Evolutionary conservation across 1,140 invertebrate genomes (phyloP), one percentile per base, ranked within the genome.

Genomic region (Drosophila virilis): DNA sequence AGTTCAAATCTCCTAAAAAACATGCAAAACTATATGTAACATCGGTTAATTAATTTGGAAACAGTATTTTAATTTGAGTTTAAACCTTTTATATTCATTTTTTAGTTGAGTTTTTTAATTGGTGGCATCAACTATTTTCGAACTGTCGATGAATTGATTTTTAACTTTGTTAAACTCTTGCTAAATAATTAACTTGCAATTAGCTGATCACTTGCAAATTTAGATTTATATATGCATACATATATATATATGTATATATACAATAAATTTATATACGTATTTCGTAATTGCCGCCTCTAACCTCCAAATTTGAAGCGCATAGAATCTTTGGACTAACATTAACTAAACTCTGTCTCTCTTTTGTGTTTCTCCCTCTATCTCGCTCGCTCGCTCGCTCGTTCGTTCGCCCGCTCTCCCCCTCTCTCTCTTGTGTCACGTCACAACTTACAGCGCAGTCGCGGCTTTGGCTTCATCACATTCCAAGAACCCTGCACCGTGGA

Each of bases 391-490:
- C 37, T 22, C 28, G 2, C 35, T 6, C 17, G 17, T n/a, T n/a
- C 28, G 28, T 43, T 45, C 40, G 22, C 22, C 0, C 22, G 22
- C 22, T 10, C 33, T 74, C 12, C 40, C 54, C 52, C 40, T 59
- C 37, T 28, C 12, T n/a, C 10, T 15, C 51, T 46, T 37, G 15
- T 13, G 42, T 22, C 6, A 17, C 45, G 15, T 32, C 50, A 62
- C 67, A 59, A 76, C 91, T 95, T 95, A 92, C 95, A 98, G 97
- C 95, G 97, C 92, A 97, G 97, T 94, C 95, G 97, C 83, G 97
- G 97, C 81, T 98, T 98, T 93, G 97, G 97, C 80, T 98, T 98
- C 94, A 98, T 98, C 91, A 98, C 97, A 91, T 98, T 98, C 93
- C 95, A 96, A 91, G 97, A 98, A 92, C 96, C 97, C 38, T 95